phyloP scores from a whole-genome alignment of 2,113 vertebrate genomes.

The Castor canadensis region DNA sequence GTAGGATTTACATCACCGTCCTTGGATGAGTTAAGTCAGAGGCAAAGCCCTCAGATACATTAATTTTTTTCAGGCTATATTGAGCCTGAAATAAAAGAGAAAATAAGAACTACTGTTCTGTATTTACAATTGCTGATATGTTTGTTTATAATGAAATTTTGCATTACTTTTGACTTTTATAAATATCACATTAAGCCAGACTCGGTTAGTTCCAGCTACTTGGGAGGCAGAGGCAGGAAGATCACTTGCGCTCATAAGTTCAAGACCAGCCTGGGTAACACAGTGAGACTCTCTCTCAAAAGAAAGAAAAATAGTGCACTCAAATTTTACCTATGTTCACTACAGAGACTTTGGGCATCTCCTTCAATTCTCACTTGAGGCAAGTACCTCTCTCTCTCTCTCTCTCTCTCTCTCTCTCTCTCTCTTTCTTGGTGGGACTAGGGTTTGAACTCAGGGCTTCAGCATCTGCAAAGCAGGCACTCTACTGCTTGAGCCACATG shows the following conservation, averaged over 20 bases:
- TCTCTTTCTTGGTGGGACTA: too few relatives aligned
- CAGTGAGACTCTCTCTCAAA: neutral
- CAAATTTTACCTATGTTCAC: neutral
- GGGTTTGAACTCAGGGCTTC: too few relatives aligned
- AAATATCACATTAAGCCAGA: neutral
- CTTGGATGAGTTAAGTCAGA: neutral
- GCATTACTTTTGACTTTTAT: neutral
- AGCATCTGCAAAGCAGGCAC: too few relatives aligned
- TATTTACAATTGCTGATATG: neutral
- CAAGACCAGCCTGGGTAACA: neutral
- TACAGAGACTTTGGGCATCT: neutral
- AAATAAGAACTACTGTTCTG: neutral
- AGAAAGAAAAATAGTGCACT: neutral
- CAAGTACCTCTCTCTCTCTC: neutral
- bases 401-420: too few relatives aligned
- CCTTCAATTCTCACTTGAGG: neutral
- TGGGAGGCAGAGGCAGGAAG: neutral
- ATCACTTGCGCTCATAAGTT: neutral
- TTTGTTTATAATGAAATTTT: neutral
- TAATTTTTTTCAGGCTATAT: neutral
- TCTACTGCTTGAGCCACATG: too few relatives aligned
- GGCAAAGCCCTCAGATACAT: rapidly evolving
- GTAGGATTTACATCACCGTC: rapidly evolving
- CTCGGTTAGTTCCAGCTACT: neutral
- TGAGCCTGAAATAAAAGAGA: neutral